Conservation (phyloP, 2,113 vertebrate species). For the Dromaius novaehollandiae region DNA sequence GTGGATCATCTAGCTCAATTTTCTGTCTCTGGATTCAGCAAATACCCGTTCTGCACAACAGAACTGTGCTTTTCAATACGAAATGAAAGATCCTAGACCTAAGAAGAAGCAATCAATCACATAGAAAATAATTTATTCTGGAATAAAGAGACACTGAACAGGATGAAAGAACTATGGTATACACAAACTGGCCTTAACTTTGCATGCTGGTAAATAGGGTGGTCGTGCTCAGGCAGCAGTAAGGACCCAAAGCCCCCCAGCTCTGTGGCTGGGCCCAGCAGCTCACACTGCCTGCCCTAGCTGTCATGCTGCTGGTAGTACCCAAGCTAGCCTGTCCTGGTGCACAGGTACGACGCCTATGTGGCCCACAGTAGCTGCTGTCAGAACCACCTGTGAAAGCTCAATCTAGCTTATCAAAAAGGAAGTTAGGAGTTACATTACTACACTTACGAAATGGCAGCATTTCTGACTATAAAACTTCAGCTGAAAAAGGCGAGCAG, state of each 20-base stretch:
- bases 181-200: background rate
- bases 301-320: rapidly evolving
- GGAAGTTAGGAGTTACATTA: background rate
- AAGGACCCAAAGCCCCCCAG: background rate
- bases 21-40: background rate
- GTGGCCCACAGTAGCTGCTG: background rate
- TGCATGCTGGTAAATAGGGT: background rate
- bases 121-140: background rate
- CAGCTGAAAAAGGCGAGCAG: background rate
- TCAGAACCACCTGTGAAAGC: background rate
- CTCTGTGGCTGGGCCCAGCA: background rate
- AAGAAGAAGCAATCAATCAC: background rate
- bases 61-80: background rate
- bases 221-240: background rate
- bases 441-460: background rate
- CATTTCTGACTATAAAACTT: background rate
- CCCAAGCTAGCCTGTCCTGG: background rate
- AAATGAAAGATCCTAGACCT: background rate
- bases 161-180: background rate
- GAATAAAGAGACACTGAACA: background rate
- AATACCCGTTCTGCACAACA: background rate
- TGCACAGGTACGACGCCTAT: background rate
- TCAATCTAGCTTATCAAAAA: background rate
- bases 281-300: background rate
- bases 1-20: background rate